Evolutionary conservation across 2,113 vertebrate species (phyloP).

Genomic region (Erythrolamprus reginae): DNA sequence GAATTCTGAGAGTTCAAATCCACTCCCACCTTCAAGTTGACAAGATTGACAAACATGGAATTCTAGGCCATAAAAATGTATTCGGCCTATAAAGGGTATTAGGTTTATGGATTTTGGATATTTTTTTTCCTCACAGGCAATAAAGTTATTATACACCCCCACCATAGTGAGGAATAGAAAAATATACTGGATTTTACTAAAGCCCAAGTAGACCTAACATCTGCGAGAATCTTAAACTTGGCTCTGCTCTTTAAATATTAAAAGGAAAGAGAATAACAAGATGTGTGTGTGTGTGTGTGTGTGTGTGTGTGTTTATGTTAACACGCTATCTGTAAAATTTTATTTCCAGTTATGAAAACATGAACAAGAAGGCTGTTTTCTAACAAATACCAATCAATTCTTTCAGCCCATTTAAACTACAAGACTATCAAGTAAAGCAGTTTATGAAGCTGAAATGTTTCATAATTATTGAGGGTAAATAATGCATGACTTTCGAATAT

Average conservation of each 20-base stretch:
- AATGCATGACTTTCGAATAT: slow-evolving; percentile 46
- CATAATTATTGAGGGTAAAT: slow-evolving; percentile 54
- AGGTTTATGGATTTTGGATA: not conserved
- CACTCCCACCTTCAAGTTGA: too few species aligned
- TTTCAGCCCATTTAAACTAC: slow-evolving; percentile 62
- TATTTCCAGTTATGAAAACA: not conserved
- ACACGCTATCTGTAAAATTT: slow-evolving; percentile 28
- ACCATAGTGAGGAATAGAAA: slow-evolving; percentile 40
- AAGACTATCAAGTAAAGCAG: slow-evolving; percentile 61
- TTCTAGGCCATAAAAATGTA: not conserved
- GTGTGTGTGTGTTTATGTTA: slow-evolving; percentile 33
- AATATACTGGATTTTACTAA: slow-evolving; percentile 56
- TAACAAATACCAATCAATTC: slow-evolving; percentile 37
- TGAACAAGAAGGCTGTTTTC: slow-evolving; percentile 21
- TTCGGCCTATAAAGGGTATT: not conserved
- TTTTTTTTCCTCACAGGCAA: not conserved
- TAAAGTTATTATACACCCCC: not conserved
- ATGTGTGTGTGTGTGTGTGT: not conserved
- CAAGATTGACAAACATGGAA: too few species aligned
- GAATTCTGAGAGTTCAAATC: too few species aligned
- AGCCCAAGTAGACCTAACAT: not conserved
- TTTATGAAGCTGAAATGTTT: slow-evolving; percentile 59
- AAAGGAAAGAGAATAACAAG: not conserved
- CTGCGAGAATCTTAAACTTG: not conserved
- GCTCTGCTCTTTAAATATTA: not conserved